phyloP scores from a whole-genome alignment of 23 tunicate genomes.

The Trididemnum miniatum region DNA sequence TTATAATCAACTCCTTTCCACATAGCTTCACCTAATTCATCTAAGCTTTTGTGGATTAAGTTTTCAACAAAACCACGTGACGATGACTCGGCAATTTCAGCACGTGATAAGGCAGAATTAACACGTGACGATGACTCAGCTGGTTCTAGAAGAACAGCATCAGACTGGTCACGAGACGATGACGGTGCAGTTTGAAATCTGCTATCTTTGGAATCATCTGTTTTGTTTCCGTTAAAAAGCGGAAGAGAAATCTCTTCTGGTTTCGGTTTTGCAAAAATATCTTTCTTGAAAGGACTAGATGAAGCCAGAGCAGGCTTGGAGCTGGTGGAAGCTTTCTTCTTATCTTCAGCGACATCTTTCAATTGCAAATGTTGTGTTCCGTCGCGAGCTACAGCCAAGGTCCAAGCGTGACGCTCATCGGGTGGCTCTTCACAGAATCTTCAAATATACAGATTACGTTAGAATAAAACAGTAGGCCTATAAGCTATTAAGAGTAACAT shows the following conservation, averaged over 20 bases:
- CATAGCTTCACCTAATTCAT: too few relatives aligned
- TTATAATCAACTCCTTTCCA: too few relatives aligned
- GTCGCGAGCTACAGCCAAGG: conserved; percentile 51
- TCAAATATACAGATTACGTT: too few relatives aligned
- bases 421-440: conserved; percentile 53
- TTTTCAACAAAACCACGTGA: too few relatives aligned
- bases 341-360: background rate
- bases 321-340: background rate
- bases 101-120: background rate
- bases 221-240: background rate
- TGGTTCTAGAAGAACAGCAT: background rate
- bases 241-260: background rate
- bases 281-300: background rate
- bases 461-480: too few relatives aligned
- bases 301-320: background rate
- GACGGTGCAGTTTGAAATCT: background rate
- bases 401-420: conserved; percentile 60
- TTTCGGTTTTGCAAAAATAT: background rate
- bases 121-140: background rate
- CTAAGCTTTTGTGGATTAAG: too few relatives aligned
- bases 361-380: conserved; percentile 44
- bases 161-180: background rate
- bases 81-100: too few relatives aligned
- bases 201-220: background rate
- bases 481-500: too few relatives aligned